A percentile compares a stretch with the other conserved stretches of the same genome.
Conservation (phyloP, 23 tunicate genomes). For the Phallusia fumigata region DNA sequence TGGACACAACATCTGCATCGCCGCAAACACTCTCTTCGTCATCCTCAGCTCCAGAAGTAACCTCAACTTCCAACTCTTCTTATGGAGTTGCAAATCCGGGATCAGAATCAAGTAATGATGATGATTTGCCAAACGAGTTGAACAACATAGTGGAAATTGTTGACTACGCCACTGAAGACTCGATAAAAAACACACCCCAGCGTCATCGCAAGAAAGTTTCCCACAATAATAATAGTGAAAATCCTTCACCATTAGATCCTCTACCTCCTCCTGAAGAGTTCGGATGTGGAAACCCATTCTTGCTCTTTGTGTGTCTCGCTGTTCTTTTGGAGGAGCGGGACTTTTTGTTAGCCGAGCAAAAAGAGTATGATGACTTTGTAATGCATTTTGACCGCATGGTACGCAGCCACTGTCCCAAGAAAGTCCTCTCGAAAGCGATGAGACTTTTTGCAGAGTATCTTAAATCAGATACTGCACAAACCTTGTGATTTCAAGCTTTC, state of each 20-base stretch:
- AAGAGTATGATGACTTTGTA: conserved; percentile 81
- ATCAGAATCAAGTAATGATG: background rate
- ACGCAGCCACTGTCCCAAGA: conserved; percentile 62
- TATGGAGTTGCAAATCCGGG: conserved; percentile 48
- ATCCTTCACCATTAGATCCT: background rate
- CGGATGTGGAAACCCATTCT: conserved; percentile 92
- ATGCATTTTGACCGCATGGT: conserved; percentile 86
- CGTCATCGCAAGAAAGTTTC: background rate
- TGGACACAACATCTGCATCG: background rate
- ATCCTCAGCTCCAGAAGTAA: background rate
- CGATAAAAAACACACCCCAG: no score
- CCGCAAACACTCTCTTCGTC: background rate
- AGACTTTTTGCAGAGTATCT: conserved; percentile 73
- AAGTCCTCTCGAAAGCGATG: conserved; percentile 80
- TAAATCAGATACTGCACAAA: conserved; percentile 14
- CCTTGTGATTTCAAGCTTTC: background rate
- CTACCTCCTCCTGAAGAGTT: conserved; percentile 94
- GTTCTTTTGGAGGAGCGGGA: conserved; percentile 72
- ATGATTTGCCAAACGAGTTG: background rate
- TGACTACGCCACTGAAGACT: background rate
- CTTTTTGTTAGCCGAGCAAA: conserved; percentile 21
- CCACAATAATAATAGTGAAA: background rate
- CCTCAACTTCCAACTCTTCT: conserved; percentile 25
- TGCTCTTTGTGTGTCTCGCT: conserved; percentile 79
- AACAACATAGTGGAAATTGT: background rate